phyloP scores from a whole-genome alignment of 1,140 invertebrate genomes.

The Sarcophaga bullata region DNA sequence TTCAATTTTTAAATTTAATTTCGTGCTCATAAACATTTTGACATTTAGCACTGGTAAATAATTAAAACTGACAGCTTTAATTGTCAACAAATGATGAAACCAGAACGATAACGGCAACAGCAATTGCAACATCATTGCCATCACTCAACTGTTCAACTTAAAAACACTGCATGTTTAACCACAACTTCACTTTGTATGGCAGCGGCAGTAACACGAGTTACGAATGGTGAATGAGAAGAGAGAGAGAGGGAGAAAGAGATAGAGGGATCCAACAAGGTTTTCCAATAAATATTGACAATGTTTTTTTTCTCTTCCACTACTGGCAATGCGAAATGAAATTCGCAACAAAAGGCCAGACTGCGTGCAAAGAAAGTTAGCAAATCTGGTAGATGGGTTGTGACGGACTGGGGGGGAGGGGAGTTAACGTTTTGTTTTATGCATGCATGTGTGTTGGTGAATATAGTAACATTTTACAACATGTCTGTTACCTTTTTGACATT shows the following conservation, averaged over 20 bases:
- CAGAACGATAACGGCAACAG: background rate
- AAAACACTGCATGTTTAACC: too few relatives aligned
- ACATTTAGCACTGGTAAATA: conserved; percentile 20
- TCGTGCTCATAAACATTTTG: conserved; percentile 4
- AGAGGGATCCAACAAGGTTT: background rate
- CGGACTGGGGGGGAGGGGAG: background rate
- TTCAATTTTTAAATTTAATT: background rate
- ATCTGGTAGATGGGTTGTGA: too few relatives aligned
- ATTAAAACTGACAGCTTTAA: conserved; percentile 37
- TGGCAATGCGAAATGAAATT: background rate
- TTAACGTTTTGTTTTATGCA: conserved; percentile 44
- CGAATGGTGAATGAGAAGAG: too few relatives aligned
- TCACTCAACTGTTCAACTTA: background rate
- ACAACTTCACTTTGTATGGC: too few relatives aligned
- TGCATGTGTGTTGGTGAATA: conserved; percentile 35
- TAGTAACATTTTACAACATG: conserved; percentile 51
- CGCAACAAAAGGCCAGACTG: too few relatives aligned
- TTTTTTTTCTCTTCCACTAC: background rate
- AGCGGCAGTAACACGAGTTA: too few relatives aligned
- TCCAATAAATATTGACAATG: conserved; percentile 59
- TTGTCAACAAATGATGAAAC: conserved; percentile 49
- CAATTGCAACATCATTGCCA: too few relatives aligned
- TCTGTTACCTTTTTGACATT: conserved; percentile 66
- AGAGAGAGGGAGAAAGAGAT: background rate
- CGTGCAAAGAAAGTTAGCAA: too few relatives aligned